These are phyloP conservation scores for Luffia ferchaultella DNA, from an alignment of 2,888 invertebrate species.

Conservation along the genomic window DNA sequence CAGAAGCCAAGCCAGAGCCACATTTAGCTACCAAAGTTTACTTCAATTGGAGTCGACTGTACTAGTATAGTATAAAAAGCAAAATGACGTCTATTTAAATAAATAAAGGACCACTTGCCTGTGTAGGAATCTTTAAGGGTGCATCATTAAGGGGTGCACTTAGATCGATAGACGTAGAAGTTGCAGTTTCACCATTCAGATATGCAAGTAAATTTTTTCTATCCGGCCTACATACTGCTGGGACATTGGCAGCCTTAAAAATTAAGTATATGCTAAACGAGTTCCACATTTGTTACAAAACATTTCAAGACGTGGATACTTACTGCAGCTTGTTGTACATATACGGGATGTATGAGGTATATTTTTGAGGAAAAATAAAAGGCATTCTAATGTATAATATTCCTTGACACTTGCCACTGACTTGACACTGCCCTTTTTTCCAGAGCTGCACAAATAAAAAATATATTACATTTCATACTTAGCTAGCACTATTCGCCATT, in stretches of 20 bases:
- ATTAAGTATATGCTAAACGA: slow-evolving; percentile 8
- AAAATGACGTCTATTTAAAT: not conserved
- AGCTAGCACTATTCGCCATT: not conserved
- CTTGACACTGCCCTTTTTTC: slow-evolving; percentile 89
- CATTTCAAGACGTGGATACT: slow-evolving; percentile 47
- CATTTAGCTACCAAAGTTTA: no score
- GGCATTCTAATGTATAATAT: slow-evolving; percentile 96
- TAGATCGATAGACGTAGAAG: slow-evolving; percentile 94
- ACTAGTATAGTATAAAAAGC: no score
- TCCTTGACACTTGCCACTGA: no score
- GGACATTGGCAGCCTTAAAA: slow-evolving; percentile 85
- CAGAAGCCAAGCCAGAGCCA: no score
- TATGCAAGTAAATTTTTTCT: slow-evolving; percentile 95
- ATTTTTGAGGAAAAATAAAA: slow-evolving; percentile 94
- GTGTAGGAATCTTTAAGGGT: slow-evolving; percentile 93
- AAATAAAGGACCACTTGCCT: slow-evolving; percentile 62
- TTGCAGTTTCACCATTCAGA: slow-evolving; percentile 92
- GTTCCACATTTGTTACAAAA: slow-evolving; percentile 1
- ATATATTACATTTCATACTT: slow-evolving; percentile 4
- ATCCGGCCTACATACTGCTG: slow-evolving; percentile 95
- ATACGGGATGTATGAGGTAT: slow-evolving; percentile 94
- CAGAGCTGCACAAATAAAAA: slow-evolving; percentile 70
- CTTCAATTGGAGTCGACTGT: no score
- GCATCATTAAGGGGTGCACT: no score
- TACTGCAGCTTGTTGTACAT: slow-evolving; percentile 96